Evolutionary conservation across 2,113 vertebrate genomes (phyloP).

Genomic region (Amphilophus citrinellus): DNA sequence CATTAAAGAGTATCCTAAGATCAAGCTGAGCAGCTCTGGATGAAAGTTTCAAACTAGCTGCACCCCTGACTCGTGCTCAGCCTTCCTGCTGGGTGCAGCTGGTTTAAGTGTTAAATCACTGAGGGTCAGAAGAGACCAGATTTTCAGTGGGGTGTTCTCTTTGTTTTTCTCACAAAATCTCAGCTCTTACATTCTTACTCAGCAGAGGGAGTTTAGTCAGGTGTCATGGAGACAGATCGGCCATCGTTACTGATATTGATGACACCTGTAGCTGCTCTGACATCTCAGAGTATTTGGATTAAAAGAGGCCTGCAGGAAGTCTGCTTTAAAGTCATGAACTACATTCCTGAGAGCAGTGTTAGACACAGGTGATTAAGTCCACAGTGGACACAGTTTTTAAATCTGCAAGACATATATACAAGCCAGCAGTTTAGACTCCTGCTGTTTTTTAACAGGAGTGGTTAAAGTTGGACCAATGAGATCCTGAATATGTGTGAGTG

Average conservation of each 20-base stretch:
- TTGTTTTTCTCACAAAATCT: not conserved
- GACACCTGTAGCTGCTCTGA: not conserved
- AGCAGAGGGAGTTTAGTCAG: not conserved
- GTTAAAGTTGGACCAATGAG: constrained; percentile 6
- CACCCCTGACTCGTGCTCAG: not conserved
- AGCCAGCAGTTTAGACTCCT: not conserved
- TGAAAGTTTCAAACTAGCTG: not conserved
- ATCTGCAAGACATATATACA: not conserved
- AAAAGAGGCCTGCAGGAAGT: not conserved
- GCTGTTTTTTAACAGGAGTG: not conserved
- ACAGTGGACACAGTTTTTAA: not conserved
- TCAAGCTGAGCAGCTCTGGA: not conserved
- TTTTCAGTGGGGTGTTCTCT: not conserved
- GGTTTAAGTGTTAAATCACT: not conserved
- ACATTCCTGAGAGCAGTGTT: constrained; percentile 2
- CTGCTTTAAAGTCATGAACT: constrained; percentile 9
- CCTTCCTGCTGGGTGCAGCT: not conserved
- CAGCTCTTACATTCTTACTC: not conserved
- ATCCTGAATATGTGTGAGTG: not conserved
- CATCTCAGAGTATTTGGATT: not conserved
- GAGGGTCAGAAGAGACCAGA: not conserved
- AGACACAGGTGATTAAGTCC: not conserved
- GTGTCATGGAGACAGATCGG: not conserved
- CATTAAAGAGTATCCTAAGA: not conserved
- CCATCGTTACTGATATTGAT: not conserved